phyloP scores from a whole-genome alignment of 1,140 invertebrate species.

The Melitaea cinxia region DNA sequence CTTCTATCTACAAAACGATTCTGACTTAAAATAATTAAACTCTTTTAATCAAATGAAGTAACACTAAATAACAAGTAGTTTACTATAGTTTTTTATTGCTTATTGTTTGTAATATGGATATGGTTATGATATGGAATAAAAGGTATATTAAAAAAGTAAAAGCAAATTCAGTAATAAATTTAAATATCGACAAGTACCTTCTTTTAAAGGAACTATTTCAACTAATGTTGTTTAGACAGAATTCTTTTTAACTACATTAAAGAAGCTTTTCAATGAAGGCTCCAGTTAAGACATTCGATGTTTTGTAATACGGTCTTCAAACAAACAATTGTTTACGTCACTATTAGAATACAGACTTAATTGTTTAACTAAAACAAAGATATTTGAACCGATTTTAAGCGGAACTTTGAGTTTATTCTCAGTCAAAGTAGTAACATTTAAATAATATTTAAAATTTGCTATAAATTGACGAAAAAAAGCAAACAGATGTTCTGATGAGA shows the following conservation, averaged over 20 bases:
- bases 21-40: too few species aligned
- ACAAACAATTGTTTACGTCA: constrained; percentile 11
- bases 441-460: too few species aligned
- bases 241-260: constrained; percentile 1
- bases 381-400: neutral
- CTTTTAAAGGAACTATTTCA: neutral
- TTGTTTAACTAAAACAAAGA: neutral
- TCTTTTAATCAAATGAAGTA: too few species aligned
- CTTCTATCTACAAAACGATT: too few species aligned
- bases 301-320: constrained; percentile 19
- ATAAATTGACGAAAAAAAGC: too few species aligned
- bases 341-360: neutral
- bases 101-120: too few species aligned
- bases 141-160: neutral
- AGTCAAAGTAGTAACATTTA: too few species aligned
- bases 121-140: too few species aligned
- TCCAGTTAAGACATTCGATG: constrained; percentile 17
- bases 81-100: too few species aligned
- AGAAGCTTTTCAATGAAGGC: constrained; percentile 2
- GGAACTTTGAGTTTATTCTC: neutral
- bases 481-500: too few species aligned
- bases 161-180: constrained; percentile 3
- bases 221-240: constrained; percentile 8
- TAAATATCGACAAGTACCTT: neutral
- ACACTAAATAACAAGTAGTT: too few species aligned